phyloP scores from a whole-genome alignment of 2,888 invertebrate genomes.

The Andrena minutula region DNA sequence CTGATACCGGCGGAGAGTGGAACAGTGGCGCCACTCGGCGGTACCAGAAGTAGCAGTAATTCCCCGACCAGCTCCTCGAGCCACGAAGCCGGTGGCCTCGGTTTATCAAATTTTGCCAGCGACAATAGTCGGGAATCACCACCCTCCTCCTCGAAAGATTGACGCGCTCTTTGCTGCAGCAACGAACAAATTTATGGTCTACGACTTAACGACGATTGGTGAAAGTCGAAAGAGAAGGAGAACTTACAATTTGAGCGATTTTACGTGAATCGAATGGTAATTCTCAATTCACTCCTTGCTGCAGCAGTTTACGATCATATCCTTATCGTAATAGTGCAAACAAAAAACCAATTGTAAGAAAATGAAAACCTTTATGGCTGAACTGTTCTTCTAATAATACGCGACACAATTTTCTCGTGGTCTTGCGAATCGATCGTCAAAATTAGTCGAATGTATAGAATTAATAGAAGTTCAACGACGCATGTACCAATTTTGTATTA shows the following conservation, averaged over 20 bases:
- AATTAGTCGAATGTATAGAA: slow-evolving; percentile 46
- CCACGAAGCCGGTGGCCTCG: slow-evolving; percentile 76
- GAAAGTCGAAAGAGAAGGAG: slow-evolving; percentile 9
- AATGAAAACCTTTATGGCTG: not conserved
- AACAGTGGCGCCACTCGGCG: slow-evolving; percentile 82
- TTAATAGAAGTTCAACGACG: slow-evolving; percentile 36
- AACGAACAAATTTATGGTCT: slow-evolving; percentile 59
- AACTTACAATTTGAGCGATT: slow-evolving; percentile 9
- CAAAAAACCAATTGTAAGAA: slow-evolving; percentile 11
- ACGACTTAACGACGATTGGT: slow-evolving; percentile 61
- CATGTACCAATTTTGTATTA: slow-evolving; percentile 48
- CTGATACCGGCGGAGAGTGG: slow-evolving; percentile 89
- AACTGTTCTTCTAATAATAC: slow-evolving; percentile 31
- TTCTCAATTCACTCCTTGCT: slow-evolving; percentile 34
- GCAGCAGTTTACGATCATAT: slow-evolving; percentile 36
- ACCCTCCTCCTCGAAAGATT: slow-evolving; percentile 80
- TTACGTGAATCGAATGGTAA: not conserved
- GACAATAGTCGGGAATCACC: slow-evolving; percentile 91
- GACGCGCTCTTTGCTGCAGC: slow-evolving; percentile 71
- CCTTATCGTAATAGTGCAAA: slow-evolving; percentile 1
- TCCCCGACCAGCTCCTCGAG: slow-evolving; percentile 82
- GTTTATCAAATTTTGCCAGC: slow-evolving; percentile 86
- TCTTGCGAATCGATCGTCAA: slow-evolving; percentile 37
- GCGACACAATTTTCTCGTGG: slow-evolving; percentile 17
- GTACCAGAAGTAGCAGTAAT: slow-evolving; percentile 81